These are phyloP conservation scores for Ciconia boyciana DNA, from an alignment of 2,113 vertebrate genomes.

Conservation along the genomic window DNA sequence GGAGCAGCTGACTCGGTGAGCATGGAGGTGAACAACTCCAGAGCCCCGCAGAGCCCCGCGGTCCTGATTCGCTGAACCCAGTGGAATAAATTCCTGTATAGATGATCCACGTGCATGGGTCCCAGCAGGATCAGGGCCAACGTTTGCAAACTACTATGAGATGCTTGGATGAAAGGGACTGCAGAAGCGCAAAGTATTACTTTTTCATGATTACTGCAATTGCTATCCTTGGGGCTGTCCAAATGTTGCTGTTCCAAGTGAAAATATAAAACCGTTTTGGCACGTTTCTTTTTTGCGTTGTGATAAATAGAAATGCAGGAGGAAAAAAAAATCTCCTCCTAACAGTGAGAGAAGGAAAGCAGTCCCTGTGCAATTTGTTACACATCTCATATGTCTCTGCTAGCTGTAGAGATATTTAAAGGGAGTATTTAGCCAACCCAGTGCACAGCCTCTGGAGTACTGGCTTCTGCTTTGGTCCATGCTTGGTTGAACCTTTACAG, in stretches of 20 bases:
- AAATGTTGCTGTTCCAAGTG: conserved; percentile 30
- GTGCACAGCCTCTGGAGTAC: conserved; percentile 38
- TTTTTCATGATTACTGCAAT: conserved; percentile 45
- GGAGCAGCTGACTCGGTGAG: not conserved
- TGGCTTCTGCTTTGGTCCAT: not conserved
- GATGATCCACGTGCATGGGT: not conserved
- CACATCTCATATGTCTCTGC: conserved; percentile 40
- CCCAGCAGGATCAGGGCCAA: not conserved
- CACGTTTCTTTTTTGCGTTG: not conserved
- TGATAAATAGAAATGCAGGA: conserved; percentile 36
- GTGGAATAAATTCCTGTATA: not conserved
- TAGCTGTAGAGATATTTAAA: conserved; percentile 34
- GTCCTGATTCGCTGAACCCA: not conserved
- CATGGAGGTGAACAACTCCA: not conserved
- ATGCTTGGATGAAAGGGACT: conserved; percentile 11
- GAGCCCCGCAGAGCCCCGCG: not conserved
- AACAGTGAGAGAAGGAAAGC: conserved; percentile 6
- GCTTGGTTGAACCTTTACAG: conserved; percentile 46
- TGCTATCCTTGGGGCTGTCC: conserved; percentile 25
- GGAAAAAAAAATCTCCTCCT: not conserved
- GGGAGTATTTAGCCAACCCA: conserved; percentile 13
- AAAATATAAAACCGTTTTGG: conserved; percentile 33
- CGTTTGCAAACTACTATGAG: not conserved
- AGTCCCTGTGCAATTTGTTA: conserved; percentile 53
- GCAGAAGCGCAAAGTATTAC: conserved; percentile 32